These are phyloP conservation scores for Melanostoma mellinum DNA, from an alignment of 2,888 invertebrate species.

Conservation along the genomic window DNA sequence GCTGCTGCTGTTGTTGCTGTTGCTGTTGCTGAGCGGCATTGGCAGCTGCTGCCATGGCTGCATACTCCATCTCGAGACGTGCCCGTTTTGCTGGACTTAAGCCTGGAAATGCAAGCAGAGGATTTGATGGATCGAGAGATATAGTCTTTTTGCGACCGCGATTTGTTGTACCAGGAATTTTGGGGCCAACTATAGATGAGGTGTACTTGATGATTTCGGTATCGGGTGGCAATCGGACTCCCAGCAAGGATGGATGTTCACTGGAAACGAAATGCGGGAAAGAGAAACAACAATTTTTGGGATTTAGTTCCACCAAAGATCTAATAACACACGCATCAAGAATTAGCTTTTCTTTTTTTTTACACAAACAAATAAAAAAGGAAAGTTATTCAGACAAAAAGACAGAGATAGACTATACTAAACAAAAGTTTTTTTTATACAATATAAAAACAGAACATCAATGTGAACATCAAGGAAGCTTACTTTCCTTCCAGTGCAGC, in stretches of 20 bases:
- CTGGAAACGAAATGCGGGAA: conserved; percentile 81
- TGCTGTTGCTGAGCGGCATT: conserved; percentile 80
- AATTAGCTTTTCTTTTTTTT: conserved; percentile 28
- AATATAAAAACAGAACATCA: conserved; percentile 64
- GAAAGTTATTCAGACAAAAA: conserved; percentile 48
- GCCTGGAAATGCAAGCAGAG: conserved; percentile 83
- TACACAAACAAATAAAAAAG: conserved; percentile 44
- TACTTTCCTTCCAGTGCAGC: conserved; percentile 89
- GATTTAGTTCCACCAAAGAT: conserved; percentile 45
- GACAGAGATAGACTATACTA: conserved; percentile 57
- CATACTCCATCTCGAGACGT: conserved; percentile 82
- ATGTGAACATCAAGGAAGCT: conserved; percentile 79
- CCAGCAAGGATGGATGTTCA: conserved; percentile 91
- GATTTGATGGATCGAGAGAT: conserved; percentile 88
- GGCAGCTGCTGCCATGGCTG: conserved; percentile 81
- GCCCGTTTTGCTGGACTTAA: conserved; percentile 82
- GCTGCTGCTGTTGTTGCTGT: conserved; percentile 60
- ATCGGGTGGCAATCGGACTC: conserved; percentile 92
- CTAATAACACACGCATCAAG: conserved; percentile 19
- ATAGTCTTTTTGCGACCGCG: conserved; percentile 94
- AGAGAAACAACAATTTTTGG: conserved; percentile 33
- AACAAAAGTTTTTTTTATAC: conserved; percentile 57
- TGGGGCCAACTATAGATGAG: conserved; percentile 92
- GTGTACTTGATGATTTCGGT: conserved; percentile 96
- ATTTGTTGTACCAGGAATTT: conserved; percentile 92